Evolutionary conservation across 2,113 vertebrate genomes (phyloP).

Genomic region (Paramormyrops kingsleyae): DNA sequence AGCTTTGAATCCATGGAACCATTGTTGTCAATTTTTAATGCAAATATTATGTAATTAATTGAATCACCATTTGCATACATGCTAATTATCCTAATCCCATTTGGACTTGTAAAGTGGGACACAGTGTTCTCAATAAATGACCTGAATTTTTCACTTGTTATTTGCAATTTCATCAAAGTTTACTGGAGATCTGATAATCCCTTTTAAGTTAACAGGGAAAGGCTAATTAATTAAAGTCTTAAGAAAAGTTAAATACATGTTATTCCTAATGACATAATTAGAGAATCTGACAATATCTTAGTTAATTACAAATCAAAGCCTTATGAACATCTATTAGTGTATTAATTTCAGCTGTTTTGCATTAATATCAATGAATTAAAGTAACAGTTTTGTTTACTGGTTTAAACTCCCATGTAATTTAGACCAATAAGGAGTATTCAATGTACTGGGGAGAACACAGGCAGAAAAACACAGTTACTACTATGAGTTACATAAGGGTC

Average conservation of each 20-base stretch:
- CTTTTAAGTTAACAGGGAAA: slow-evolving; percentile 61
- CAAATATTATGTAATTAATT: slow-evolving; percentile 59
- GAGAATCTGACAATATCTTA: slow-evolving; percentile 25
- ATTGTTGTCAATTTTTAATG: slow-evolving; percentile 40
- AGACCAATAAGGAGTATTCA: neutral
- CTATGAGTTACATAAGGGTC: neutral
- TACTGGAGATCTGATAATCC: slow-evolving; percentile 68
- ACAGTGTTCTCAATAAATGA: slow-evolving; percentile 68
- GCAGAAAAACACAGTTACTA: neutral
- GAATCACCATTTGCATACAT: slow-evolving; percentile 60
- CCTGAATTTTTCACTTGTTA: slow-evolving; percentile 64
- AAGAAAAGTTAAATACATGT: slow-evolving; percentile 27
- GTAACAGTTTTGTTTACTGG: slow-evolving; percentile 12
- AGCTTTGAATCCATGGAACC: slow-evolving; percentile 24
- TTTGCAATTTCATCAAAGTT: slow-evolving; percentile 68
- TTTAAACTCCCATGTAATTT: neutral
- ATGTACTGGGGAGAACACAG: neutral
- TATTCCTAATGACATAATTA: slow-evolving; percentile 30
- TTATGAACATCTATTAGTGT: slow-evolving; percentile 22
- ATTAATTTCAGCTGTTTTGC: slow-evolving; percentile 21
- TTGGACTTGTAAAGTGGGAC: slow-evolving; percentile 61
- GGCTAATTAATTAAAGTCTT: slow-evolving; percentile 24
- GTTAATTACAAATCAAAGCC: slow-evolving; percentile 22
- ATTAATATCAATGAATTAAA: slow-evolving; percentile 23
- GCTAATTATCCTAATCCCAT: slow-evolving; percentile 56